Conservation (phyloP, 2,888 invertebrate genomes). For the Eustalomyia histrio region DNA sequence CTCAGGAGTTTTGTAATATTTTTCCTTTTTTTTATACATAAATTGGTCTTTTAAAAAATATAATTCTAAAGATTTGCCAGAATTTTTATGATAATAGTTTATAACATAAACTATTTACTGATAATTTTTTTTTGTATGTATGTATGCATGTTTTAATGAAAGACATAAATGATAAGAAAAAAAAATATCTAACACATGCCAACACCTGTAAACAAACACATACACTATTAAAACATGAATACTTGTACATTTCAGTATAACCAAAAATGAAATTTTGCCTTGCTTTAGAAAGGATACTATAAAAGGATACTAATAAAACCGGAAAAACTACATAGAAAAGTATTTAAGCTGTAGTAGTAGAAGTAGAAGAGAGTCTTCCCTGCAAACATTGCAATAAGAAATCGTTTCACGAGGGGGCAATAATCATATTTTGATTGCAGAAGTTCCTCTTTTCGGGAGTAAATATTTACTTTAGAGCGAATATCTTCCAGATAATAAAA, state of each 20-base stretch:
- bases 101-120: slow-evolving; percentile 55
- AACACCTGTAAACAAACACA: slow-evolving; percentile 29
- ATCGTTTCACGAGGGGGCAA: too few relatives aligned
- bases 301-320: slow-evolving; percentile 49
- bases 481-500: too few relatives aligned
- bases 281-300: slow-evolving; percentile 5
- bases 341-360: slow-evolving; percentile 12
- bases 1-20: slow-evolving; percentile 21
- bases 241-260: background rate
- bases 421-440: too few relatives aligned
- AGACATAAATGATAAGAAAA: slow-evolving; percentile 5
- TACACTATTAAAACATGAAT: background rate
- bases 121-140: slow-evolving; percentile 40
- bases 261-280: background rate
- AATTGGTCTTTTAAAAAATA: slow-evolving; percentile 25
- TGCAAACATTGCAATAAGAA: too few relatives aligned
- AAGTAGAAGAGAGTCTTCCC: too few relatives aligned
- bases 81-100: slow-evolving; percentile 58
- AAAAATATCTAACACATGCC: slow-evolving; percentile 23
- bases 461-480: too few relatives aligned
- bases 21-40: background rate
- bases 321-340: slow-evolving; percentile 12
- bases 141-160: slow-evolving; percentile 22
- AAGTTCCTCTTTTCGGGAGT: too few relatives aligned
- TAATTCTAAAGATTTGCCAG: slow-evolving; percentile 37